phyloP scores from a whole-genome alignment of 2,888 invertebrate genomes.

The Lissonota sp. region DNA sequence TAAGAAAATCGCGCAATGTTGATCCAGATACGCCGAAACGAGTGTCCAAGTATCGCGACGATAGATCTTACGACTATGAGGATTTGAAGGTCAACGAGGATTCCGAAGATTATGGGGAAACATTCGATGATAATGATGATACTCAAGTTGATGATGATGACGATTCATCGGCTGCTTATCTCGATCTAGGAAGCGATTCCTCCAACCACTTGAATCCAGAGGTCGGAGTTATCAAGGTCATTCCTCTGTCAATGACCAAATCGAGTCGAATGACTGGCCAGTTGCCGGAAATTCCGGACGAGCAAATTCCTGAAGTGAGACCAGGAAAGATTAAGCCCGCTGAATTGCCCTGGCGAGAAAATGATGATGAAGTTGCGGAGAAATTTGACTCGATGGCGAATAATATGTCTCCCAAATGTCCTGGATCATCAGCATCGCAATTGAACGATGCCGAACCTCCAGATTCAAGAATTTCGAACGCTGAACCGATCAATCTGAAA shows the following conservation, averaged over 20 bases:
- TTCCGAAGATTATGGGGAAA: slow-evolving; percentile 28
- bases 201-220: slow-evolving; percentile 22
- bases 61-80: slow-evolving; percentile 21
- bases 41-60: slow-evolving; percentile 9
- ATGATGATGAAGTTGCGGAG: background rate
- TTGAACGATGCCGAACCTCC: background rate
- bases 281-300: slow-evolving; percentile 52
- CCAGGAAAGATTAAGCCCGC: slow-evolving; percentile 53
- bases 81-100: slow-evolving; percentile 1
- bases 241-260: slow-evolving; percentile 48
- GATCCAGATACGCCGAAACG: background rate
- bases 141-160: background rate
- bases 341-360: slow-evolving; percentile 29
- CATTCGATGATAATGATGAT: background rate
- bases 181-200: background rate
- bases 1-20: slow-evolving; percentile 42
- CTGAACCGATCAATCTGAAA: slow-evolving; percentile 46
- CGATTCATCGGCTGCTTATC: background rate
- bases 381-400: background rate
- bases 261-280: slow-evolving; percentile 53
- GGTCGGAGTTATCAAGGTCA: slow-evolving; percentile 55
- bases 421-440: background rate
- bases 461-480: slow-evolving; percentile 7
- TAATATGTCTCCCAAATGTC: background rate
- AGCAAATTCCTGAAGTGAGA: slow-evolving; percentile 9